A percentile compares a stretch with the other conserved stretches of the same genome.
Evolutionary conservation across 2,113 vertebrate genomes (phyloP).

Genomic region (Psilopsiagon aurifrons): DNA sequence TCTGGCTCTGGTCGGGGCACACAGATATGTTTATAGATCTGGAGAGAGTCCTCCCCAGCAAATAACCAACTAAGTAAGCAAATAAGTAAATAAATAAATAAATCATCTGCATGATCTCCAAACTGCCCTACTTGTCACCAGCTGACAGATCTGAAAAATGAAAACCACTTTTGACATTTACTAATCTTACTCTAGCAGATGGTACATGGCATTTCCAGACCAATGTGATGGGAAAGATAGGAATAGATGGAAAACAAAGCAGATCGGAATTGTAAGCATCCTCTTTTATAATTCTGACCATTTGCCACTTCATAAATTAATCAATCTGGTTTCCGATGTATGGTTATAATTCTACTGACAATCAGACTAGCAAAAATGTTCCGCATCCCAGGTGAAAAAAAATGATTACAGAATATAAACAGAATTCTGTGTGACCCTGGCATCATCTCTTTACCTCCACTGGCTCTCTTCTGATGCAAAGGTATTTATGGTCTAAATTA

Average conservation of each 20-base stretch:
- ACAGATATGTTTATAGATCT: not conserved
- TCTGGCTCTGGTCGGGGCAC: not conserved
- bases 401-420: not conserved
- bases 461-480: conserved; percentile 7
- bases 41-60: not conserved
- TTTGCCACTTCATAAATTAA: conserved; percentile 57
- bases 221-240: not conserved
- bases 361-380: not conserved
- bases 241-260: conserved; percentile 29
- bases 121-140: conserved; percentile 22
- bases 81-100: not conserved
- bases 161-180: conserved; percentile 38
- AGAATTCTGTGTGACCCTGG: not conserved
- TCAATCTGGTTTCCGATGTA: conserved; percentile 6
- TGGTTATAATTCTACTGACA: not conserved
- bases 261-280: not conserved
- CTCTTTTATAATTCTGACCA: conserved; percentile 44
- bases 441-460: not conserved
- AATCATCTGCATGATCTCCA: not conserved
- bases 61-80: not conserved
- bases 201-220: conserved; percentile 33
- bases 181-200: conserved; percentile 38
- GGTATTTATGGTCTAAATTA: conserved; percentile 25
- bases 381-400: not conserved
- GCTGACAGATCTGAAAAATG: conserved; percentile 21